Base-by-base conservation (phyloP, 2,113 vertebrate species). In the Caloenas nicobarica region DNA sequence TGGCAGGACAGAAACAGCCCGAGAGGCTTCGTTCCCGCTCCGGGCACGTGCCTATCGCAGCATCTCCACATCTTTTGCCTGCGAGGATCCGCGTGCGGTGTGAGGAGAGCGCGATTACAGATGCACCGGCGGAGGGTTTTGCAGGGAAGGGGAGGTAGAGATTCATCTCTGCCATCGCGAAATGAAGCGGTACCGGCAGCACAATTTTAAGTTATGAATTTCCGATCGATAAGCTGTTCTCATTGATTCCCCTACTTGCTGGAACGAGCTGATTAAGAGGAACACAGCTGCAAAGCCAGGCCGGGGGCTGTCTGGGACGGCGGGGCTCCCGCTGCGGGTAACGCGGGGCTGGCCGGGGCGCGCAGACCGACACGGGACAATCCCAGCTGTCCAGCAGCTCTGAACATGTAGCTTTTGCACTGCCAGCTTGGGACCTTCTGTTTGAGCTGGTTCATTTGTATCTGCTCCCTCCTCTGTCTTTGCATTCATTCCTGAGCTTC, bases 31-130 rank as follows among this genome's bases (percentile, higher is more conserved):
- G 0, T 8, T 65, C 3, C 60, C 4, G 38, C 82, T 9, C 33
- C 10, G 0, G 36, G 48, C 28, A 6, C 3, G 1, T 4, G 44
- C 1, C 1, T 33, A 0, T 2, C 2, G 5, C 70, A 9, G 88
- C 54, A 0, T 19, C 1, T 23, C 36, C 4, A 42, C 42, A 17
- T 44, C 34, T 15, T 17, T 73, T 4, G 5, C 14, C 12, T 5
- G 71, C 4, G 2, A 11, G 79, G 70, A 28, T 5, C 61, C 2
- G 34, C 36, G 7, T 3, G 58, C 57, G 9, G 58, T 6, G 1
- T 1, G 0, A 33, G 36, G 6, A 16, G 48, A 51, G 50, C n/a
- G 60, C 5, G 14, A 2, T 4, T 28, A 2, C 54, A 1, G 6
- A 2, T 6, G 64, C 46, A 0, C 48, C 0, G 48, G 73, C 5